Conservation (phyloP, 2,888 invertebrate species). For the Liposcelis brunnea region DNA sequence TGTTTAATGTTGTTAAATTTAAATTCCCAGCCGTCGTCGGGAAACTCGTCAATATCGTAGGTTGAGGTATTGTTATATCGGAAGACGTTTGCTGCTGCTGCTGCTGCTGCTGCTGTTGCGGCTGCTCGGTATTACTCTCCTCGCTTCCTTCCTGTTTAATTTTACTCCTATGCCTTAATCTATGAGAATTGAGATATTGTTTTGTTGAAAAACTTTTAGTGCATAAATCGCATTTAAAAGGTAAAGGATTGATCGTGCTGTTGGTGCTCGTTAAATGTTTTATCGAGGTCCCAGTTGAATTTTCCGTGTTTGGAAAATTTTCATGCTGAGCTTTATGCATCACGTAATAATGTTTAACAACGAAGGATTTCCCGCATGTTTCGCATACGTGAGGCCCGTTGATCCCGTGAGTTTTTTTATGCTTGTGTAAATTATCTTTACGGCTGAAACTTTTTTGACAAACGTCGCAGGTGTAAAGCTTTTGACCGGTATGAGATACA, state of each 20-base stretch:
- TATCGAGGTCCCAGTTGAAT: not conserved
- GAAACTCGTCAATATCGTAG: slow-evolving; percentile 4
- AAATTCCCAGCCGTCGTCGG: not conserved
- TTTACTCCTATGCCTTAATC: slow-evolving; percentile 36
- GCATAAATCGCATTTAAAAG: slow-evolving; percentile 41
- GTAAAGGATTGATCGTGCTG: slow-evolving; percentile 16
- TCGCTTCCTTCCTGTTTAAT: slow-evolving; percentile 22
- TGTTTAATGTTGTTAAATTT: not conserved
- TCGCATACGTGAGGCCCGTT: slow-evolving; percentile 42
- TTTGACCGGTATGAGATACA: slow-evolving; percentile 41
- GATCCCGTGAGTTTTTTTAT: slow-evolving; percentile 39
- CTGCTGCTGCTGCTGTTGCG: slow-evolving; percentile 23
- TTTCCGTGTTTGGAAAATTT: slow-evolving; percentile 12
- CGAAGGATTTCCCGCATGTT: slow-evolving; percentile 41
- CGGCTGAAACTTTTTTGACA: slow-evolving; percentile 26
- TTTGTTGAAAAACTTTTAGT: slow-evolving; percentile 39
- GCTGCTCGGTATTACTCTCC: slow-evolving; percentile 16
- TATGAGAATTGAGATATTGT: slow-evolving; percentile 43
- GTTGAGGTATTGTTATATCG: slow-evolving; percentile 7
- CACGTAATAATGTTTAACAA: slow-evolving; percentile 45
- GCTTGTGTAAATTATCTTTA: slow-evolving; percentile 35
- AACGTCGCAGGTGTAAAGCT: slow-evolving; percentile 24
- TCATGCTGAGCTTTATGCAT: slow-evolving; percentile 32
- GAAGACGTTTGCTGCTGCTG: slow-evolving; percentile 17
- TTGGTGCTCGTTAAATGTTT: slow-evolving; percentile 9